These are phyloP conservation scores for Semnornis frantzii DNA, from an alignment of 2,113 vertebrate genomes.

Conservation along the genomic window DNA sequence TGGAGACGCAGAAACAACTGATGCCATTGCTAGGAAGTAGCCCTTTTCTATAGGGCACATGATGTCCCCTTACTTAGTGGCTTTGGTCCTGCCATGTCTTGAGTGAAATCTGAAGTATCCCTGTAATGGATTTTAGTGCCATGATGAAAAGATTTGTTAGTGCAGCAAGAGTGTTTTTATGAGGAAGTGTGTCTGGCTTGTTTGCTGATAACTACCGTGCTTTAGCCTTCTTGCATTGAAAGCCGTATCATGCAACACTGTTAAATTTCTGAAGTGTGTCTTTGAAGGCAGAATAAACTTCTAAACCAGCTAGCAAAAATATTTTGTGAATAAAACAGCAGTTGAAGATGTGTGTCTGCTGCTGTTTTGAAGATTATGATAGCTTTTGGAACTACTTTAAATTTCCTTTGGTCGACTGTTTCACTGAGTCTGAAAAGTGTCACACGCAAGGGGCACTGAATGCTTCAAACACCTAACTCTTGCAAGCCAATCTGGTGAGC, in stretches of 20 bases:
- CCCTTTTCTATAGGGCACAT: fast-evolving
- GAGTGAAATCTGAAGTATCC: neutral
- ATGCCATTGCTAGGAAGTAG: neutral
- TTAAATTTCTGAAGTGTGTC: neutral
- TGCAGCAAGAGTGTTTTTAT: fast-evolving
- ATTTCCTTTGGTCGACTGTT: neutral
- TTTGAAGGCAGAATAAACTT: neutral
- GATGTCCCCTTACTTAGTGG: fast-evolving
- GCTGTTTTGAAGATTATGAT: neutral
- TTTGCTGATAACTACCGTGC: neutral
- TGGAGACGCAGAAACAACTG: neutral
- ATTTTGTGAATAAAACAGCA: neutral
- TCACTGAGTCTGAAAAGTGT: neutral
- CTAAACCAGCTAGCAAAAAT: neutral
- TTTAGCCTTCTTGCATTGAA: neutral
- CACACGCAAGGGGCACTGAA: neutral
- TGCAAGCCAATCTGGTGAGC: fast-evolving
- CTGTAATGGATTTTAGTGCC: neutral
- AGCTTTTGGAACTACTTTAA: neutral
- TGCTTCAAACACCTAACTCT: neutral
- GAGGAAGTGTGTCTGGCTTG: neutral
- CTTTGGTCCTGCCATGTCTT: fast-evolving
- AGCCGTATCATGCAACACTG: neutral
- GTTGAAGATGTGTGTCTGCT: neutral
- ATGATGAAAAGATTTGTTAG: neutral